Conservation (phyloP, 2,113 vertebrate genomes). For the Daboia siamensis region DNA sequence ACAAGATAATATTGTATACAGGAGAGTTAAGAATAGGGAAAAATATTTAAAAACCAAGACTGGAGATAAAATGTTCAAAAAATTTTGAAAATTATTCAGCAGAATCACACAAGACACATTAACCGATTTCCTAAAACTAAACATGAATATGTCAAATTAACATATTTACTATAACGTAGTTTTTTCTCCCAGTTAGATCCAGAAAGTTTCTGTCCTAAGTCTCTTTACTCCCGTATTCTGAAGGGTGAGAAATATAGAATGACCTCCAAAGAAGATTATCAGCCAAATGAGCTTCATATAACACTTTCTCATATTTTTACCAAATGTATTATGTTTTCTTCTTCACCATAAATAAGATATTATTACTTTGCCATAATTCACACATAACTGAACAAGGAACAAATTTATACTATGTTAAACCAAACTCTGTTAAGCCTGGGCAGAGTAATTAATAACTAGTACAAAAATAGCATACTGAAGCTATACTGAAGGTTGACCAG, state of each 20-base stretch:
- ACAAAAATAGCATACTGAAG: constrained; percentile 22
- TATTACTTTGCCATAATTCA: constrained; percentile 44
- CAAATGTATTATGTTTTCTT: constrained; percentile 45
- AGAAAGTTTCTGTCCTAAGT: background rate
- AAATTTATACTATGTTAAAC: constrained; percentile 46
- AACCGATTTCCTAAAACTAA: background rate
- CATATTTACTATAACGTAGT: background rate
- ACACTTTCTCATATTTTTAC: background rate
- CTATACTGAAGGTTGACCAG: background rate
- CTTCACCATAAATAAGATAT: constrained; percentile 35
- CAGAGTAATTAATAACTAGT: constrained; percentile 32
- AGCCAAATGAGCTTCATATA: background rate
- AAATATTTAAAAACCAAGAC: background rate
- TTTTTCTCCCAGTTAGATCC: background rate
- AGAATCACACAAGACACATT: background rate
- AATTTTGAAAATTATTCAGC: background rate
- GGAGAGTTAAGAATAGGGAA: background rate
- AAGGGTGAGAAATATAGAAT: background rate
- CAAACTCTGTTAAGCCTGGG: constrained; percentile 19
- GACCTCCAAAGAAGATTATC: background rate
- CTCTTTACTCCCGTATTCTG: background rate
- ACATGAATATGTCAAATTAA: background rate
- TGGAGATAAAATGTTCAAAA: background rate
- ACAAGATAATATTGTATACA: background rate
- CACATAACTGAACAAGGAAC: constrained; percentile 51